These are phyloP conservation scores for Brachionus rotundiformis DNA, from an alignment of 1,140 invertebrate species.

Conservation along the genomic window DNA sequence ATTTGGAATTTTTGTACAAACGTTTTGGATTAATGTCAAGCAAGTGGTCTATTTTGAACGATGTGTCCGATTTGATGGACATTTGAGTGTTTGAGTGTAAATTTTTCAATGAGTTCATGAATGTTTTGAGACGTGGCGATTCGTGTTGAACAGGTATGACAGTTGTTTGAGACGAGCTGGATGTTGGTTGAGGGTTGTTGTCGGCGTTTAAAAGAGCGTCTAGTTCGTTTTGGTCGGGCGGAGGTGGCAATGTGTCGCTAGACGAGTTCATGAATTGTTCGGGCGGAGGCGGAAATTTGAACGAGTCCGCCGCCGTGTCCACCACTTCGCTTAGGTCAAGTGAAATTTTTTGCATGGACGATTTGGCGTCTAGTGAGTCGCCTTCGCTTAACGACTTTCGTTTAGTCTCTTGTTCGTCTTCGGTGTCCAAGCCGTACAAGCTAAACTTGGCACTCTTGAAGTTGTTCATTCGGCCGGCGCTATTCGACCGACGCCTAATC, in stretches of 20 bases:
- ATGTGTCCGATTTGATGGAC: background rate
- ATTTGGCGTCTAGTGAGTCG: conserved; percentile 2
- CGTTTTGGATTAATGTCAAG: conserved; percentile 49
- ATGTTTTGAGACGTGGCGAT: conserved; percentile 26
- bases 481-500: background rate
- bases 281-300: conserved; percentile 33
- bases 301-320: background rate
- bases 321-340: background rate
- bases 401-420: conserved; percentile 26
- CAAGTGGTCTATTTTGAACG: conserved; percentile 37
- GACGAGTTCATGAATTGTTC: conserved; percentile 16
- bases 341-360: background rate
- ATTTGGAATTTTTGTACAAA: conserved; percentile 44
- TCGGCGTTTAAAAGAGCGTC: background rate
- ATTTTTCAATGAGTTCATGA: conserved; percentile 36
- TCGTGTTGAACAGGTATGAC: background rate
- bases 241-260: background rate
- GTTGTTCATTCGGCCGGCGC: background rate
- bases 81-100: background rate
- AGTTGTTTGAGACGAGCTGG: conserved; percentile 12
- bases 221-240: conserved; percentile 13
- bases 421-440: conserved; percentile 43
- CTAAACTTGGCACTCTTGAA: conserved; percentile 32
- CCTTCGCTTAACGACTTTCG: background rate
- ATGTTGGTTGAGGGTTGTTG: background rate